Evolutionary conservation across 2,113 vertebrate species (phyloP).

Genomic region (Hypanus sabinus): DNA sequence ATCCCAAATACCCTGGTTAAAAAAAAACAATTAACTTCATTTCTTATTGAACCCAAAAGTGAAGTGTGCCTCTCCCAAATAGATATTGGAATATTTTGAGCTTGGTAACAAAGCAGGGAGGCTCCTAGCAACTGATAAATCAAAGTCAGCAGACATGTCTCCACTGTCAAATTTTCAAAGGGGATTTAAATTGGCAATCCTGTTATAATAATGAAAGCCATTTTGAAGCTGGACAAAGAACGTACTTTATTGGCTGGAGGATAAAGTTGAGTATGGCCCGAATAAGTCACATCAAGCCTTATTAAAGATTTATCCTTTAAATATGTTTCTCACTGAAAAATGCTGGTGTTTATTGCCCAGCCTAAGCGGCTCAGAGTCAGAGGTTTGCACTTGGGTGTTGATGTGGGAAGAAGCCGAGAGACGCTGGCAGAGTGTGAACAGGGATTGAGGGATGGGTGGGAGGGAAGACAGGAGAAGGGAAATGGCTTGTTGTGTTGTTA

Average conservation of each 20-base stretch:
- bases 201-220: not conserved
- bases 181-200: not conserved
- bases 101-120: not conserved
- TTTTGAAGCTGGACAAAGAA: not conserved
- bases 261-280: not conserved
- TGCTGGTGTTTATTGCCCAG: not conserved
- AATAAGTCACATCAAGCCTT: not conserved
- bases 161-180: not conserved
- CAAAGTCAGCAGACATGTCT: not conserved
- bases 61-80: not conserved
- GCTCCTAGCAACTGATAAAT: not conserved
- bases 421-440: too few species aligned
- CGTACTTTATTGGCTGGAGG: not conserved
- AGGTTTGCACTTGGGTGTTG: not conserved
- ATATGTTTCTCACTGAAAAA: not conserved
- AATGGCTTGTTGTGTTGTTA: too few species aligned
- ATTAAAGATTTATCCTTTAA: not conserved
- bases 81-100: not conserved
- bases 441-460: too few species aligned
- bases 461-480: too few species aligned
- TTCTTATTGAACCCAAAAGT: not conserved
- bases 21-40: constrained; percentile 13
- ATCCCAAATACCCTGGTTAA: not conserved
- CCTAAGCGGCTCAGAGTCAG: not conserved
- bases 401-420: too few species aligned